Percentiles rank a stretch among this genome's conserved stretches.
These are phyloP conservation scores for Micromys minutus DNA, from an alignment of 2,113 vertebrate species.

Conservation along the genomic window DNA sequence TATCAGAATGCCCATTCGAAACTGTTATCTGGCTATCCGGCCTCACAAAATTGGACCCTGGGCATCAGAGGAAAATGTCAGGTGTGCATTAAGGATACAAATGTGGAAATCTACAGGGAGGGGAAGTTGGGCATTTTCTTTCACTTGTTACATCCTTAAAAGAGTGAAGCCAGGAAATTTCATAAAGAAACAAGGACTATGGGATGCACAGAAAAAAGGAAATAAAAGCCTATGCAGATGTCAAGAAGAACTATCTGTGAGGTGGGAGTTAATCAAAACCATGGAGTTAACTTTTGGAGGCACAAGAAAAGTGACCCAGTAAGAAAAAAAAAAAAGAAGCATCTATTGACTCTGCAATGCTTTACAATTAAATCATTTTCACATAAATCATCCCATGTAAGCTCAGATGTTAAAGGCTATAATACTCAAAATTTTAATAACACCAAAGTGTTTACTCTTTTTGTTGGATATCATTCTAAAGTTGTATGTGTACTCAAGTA, in stretches of 20 bases:
- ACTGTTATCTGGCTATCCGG: not conserved
- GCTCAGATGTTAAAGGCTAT: not conserved
- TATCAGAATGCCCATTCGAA: not conserved
- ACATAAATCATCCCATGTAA: not conserved
- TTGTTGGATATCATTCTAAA: not conserved
- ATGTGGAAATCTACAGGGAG: not conserved
- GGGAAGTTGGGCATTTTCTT: not conserved
- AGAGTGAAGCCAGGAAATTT: not conserved
- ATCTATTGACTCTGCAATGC: not conserved
- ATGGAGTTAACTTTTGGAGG: not conserved
- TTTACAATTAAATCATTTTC: not conserved
- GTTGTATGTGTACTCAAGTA: not conserved
- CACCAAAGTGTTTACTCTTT: not conserved
- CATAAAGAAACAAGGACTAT: not conserved
- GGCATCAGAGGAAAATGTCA: not conserved
- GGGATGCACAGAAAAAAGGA: not conserved
- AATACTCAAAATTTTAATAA: constrained; percentile 38
- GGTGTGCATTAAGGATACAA: not conserved
- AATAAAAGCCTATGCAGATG: not conserved
- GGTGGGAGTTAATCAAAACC: not conserved
- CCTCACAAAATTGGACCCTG: not conserved
- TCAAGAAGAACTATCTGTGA: constrained; percentile 10
- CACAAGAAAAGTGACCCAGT: not conserved
- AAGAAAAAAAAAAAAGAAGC: not conserved
- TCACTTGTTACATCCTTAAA: not conserved